Percentiles rank a stretch among this genome's conserved stretches.
Evolutionary conservation across 2,888 invertebrate genomes (phyloP).

Genomic region (Platycheirus albimanus): DNA sequence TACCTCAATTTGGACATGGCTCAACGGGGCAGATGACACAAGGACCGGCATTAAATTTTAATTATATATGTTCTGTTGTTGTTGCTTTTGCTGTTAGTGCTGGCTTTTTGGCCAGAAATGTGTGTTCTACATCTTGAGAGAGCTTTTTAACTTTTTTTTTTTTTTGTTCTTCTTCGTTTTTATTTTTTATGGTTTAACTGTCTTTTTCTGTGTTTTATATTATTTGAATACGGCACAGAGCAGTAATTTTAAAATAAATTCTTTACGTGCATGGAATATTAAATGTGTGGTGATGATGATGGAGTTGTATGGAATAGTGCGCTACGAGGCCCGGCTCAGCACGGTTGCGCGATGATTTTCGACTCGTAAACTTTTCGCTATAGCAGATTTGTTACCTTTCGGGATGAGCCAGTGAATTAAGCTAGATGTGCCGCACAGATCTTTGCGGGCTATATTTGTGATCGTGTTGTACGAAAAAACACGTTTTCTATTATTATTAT

Average conservation of each 20-base stretch:
- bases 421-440: slow-evolving; percentile 62
- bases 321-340: too few species aligned
- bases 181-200: slow-evolving; percentile 39
- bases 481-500: slow-evolving; percentile 34
- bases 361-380: slow-evolving; percentile 62
- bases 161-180: slow-evolving; percentile 4
- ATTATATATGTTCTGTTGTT: slow-evolving; percentile 58
- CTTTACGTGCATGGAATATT: slow-evolving; percentile 71
- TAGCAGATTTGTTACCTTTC: slow-evolving; percentile 54
- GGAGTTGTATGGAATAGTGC: slow-evolving; percentile 32
- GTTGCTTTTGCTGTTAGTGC: background rate
- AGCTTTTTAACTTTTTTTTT: slow-evolving; percentile 43
- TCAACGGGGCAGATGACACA: slow-evolving; percentile 73
- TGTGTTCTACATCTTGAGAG: slow-evolving; percentile 74
- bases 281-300: slow-evolving; percentile 40
- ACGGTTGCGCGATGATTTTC: slow-evolving; percentile 43
- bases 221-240: slow-evolving; percentile 67
- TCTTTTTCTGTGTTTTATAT: slow-evolving; percentile 47
- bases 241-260: slow-evolving; percentile 71
- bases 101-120: slow-evolving; percentile 69
- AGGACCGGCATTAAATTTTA: slow-evolving; percentile 73
- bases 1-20: slow-evolving; percentile 73
- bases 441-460: slow-evolving; percentile 28
- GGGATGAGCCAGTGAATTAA: slow-evolving; percentile 52
- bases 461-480: slow-evolving; percentile 48